Conservation (phyloP, 2,888 invertebrate species). For the Thera obeliscata region DNA sequence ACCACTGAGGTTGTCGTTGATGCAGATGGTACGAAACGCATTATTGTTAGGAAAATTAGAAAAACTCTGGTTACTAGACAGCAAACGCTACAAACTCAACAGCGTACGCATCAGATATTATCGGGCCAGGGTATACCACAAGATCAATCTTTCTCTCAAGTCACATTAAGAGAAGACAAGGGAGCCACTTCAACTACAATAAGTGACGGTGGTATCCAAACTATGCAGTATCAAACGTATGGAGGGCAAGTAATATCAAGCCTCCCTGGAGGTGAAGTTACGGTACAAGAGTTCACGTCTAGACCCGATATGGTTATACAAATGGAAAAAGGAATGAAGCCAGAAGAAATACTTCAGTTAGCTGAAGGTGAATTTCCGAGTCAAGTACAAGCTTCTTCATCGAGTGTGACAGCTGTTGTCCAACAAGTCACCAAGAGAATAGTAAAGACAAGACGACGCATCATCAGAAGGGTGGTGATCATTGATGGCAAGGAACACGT, state of each 20-base stretch:
- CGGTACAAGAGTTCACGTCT: slow-evolving; percentile 87
- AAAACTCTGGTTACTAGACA: slow-evolving; percentile 88
- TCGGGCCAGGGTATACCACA: slow-evolving; percentile 84
- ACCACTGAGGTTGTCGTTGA: slow-evolving; percentile 92
- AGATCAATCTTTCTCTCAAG: slow-evolving; percentile 87
- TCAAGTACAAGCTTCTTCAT: slow-evolving; percentile 85
- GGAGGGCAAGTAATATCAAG: slow-evolving; percentile 87
- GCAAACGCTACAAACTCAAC: slow-evolving; percentile 86
- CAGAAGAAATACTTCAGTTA: slow-evolving; percentile 74
- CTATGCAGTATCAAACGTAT: slow-evolving; percentile 86
- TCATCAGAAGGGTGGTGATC: slow-evolving; percentile 90
- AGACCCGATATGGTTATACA: slow-evolving; percentile 85
- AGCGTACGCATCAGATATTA: slow-evolving; percentile 82
- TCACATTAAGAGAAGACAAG: slow-evolving; percentile 87
- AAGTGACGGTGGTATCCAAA: slow-evolving; percentile 86
- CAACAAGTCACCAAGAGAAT: slow-evolving; percentile 92
- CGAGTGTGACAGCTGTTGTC: slow-evolving; percentile 91
- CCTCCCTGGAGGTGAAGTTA: slow-evolving; percentile 86
- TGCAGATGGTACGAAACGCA: slow-evolving; percentile 91
- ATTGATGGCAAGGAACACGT: slow-evolving; percentile 93
- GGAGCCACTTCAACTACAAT: slow-evolving; percentile 83
- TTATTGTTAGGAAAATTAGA: slow-evolving; percentile 90
- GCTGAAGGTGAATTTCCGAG: slow-evolving; percentile 70
- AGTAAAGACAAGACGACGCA: slow-evolving; percentile 89
- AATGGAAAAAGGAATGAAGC: slow-evolving; percentile 83